phyloP scores from a whole-genome alignment of 1,140 invertebrate species.

The Nixonia krombeini region DNA sequence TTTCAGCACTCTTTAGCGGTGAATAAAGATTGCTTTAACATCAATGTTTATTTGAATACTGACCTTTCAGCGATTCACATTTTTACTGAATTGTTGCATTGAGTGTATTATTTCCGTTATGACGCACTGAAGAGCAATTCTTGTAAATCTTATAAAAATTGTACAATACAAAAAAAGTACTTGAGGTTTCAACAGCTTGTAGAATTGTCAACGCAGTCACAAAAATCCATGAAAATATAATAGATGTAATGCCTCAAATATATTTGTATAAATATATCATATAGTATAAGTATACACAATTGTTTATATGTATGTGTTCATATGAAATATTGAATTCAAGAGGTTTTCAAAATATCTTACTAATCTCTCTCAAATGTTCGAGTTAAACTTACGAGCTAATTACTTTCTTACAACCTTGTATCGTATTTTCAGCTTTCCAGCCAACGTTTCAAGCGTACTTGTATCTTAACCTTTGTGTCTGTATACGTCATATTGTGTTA shows the following conservation, averaged over 20 bases:
- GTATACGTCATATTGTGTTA: no score
- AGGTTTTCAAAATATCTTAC: slow-evolving; percentile 68
- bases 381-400: slow-evolving; percentile 63
- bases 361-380: slow-evolving; percentile 61
- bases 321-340: slow-evolving; percentile 68
- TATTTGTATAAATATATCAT: slow-evolving; percentile 26
- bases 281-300: slow-evolving; percentile 26
- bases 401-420: slow-evolving; percentile 71
- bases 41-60: no score
- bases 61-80: no score
- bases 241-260: slow-evolving; percentile 37
- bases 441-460: slow-evolving; percentile 11
- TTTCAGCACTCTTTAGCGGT: no score
- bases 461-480: no score
- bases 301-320: slow-evolving; percentile 47
- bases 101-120: no score
- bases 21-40: no score
- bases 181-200: no score
- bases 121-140: no score
- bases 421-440: slow-evolving; percentile 48
- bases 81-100: no score
- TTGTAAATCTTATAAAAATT: no score
- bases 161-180: no score
- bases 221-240: slow-evolving; percentile 6
- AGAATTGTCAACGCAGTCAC: slow-evolving; percentile 1